A percentile compares a stretch with the other conserved stretches of the same genome.
Conservation (phyloP, 1,140 invertebrate genomes). For the Lycorma delicatula region DNA sequence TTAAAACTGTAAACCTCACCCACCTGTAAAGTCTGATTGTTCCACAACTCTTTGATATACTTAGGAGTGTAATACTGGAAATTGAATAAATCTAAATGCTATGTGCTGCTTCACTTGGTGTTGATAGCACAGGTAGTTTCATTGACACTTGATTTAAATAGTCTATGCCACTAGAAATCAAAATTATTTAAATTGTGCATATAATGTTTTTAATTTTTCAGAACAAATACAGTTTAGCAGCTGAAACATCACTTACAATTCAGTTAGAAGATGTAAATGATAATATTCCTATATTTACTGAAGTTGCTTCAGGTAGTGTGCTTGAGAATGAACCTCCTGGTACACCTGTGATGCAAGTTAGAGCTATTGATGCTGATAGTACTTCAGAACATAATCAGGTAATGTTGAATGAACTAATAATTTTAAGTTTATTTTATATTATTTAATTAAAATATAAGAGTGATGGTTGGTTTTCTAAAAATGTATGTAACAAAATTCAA, state of each 20-base stretch:
- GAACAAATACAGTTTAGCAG: conserved; percentile 70
- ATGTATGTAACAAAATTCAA: not conserved
- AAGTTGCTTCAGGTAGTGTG: conserved; percentile 66
- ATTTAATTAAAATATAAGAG: too few relatives aligned
- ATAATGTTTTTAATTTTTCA: conserved; percentile 32
- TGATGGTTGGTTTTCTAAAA: too few relatives aligned
- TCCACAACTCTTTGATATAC: too few relatives aligned
- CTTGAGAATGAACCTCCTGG: conserved; percentile 73
- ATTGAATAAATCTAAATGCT: too few relatives aligned
- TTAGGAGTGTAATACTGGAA: too few relatives aligned
- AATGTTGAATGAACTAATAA: conserved; percentile 14
- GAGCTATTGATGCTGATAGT: conserved; percentile 78
- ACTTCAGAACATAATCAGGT: conserved; percentile 69
- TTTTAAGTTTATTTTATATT: not conserved
- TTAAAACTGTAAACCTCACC: too few relatives aligned
- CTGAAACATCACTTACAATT: conserved; percentile 67
- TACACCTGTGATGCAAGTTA: conserved; percentile 74
- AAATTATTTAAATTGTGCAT: too few relatives aligned
- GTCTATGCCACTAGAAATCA: too few relatives aligned
- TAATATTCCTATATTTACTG: conserved; percentile 73
- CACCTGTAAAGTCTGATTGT: too few relatives aligned
- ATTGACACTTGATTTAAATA: too few relatives aligned
- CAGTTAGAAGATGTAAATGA: conserved; percentile 78
- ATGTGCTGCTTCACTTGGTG: too few relatives aligned
- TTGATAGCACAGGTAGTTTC: too few relatives aligned